Evolutionary conservation across 2,113 vertebrate genomes (phyloP).

Genomic region (Coptodon rendalli): DNA sequence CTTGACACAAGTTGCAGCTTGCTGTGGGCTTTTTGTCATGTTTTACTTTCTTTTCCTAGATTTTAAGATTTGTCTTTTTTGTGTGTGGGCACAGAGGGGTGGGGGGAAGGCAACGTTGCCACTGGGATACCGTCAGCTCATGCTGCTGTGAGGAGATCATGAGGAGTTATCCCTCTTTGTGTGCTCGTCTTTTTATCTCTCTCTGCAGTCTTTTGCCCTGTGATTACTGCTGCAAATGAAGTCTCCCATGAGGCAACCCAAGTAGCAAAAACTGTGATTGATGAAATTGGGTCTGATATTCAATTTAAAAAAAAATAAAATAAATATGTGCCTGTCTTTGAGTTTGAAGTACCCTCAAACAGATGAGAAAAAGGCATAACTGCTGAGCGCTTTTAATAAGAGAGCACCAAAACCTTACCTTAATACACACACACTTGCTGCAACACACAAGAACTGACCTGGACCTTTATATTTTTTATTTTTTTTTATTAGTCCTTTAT

Average conservation of each 20-base stretch:
- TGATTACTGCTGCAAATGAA: constrained; percentile 24
- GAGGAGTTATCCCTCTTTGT: constrained; percentile 10
- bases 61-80: background rate
- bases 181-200: background rate
- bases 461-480: constrained; percentile 6
- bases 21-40: background rate
- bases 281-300: background rate
- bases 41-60: background rate
- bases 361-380: background rate
- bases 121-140: constrained; percentile 21
- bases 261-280: background rate
- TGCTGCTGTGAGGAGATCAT: constrained; percentile 8
- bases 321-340: background rate
- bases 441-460: background rate
- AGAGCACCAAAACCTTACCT: background rate
- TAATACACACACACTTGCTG: background rate
- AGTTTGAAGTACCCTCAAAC: background rate
- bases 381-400: background rate
- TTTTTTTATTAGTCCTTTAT: too few relatives aligned
- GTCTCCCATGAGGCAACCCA: background rate
- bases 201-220: background rate
- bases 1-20: constrained; percentile 28
- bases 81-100: background rate
- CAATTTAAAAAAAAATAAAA: too few relatives aligned
- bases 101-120: background rate